A percentile compares a stretch with the other conserved stretches of the same genome.
Evolutionary conservation across 2,888 invertebrate species (phyloP).

Genomic region (Torymus aiolomorphi): DNA sequence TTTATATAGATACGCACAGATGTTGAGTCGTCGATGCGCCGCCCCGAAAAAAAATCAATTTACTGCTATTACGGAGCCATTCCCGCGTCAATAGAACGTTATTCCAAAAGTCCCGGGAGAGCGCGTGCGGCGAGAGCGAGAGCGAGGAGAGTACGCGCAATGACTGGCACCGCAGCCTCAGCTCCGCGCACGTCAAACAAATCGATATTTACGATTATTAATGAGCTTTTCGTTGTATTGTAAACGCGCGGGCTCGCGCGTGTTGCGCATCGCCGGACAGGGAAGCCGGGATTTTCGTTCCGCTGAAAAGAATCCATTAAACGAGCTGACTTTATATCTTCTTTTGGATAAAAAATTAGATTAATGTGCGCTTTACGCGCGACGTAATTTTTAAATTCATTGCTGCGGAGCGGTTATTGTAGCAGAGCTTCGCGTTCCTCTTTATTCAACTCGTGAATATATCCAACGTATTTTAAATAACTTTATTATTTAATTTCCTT

Average conservation of each 20-base stretch:
- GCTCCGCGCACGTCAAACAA: slow-evolving; percentile 61
- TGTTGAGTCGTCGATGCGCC: slow-evolving; percentile 33
- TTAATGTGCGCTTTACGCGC: slow-evolving; percentile 33
- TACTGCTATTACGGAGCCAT: slow-evolving; percentile 47
- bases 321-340: slow-evolving; percentile 17
- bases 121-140: slow-evolving; percentile 14
- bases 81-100: slow-evolving; percentile 44
- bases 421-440: no score
- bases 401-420: no score
- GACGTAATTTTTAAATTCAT: slow-evolving; percentile 22
- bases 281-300: slow-evolving; percentile 33
- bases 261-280: slow-evolving; percentile 35
- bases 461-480: no score
- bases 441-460: no score
- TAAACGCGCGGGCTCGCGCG: background rate
- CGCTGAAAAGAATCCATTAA: slow-evolving; percentile 42
- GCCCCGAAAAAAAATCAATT: slow-evolving; percentile 58
- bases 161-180: slow-evolving; percentile 59
- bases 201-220: slow-evolving; percentile 66
- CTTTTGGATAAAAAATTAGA: slow-evolving; percentile 33
- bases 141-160: slow-evolving; percentile 55
- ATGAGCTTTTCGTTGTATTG: slow-evolving; percentile 56
- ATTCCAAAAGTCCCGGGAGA: slow-evolving; percentile 43
- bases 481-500: no score
- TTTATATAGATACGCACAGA: slow-evolving; percentile 36